These are phyloP conservation scores for Hestina assimilis DNA, from an alignment of 1,140 invertebrate genomes.

Conservation along the genomic window DNA sequence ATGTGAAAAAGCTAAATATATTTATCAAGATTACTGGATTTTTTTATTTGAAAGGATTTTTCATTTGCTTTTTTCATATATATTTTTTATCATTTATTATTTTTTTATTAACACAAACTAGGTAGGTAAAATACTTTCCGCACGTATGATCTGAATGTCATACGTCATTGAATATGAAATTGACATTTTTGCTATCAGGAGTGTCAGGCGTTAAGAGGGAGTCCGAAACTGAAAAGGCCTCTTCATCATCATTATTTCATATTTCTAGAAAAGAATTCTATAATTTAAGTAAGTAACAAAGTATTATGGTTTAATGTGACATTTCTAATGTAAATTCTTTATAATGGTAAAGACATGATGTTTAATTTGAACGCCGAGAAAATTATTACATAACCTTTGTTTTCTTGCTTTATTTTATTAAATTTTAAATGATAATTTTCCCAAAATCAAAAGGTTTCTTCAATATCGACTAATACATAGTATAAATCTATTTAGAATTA, in stretches of 20 bases:
- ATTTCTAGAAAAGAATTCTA: not conserved
- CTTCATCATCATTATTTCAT: not conserved
- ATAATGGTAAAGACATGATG: too few relatives aligned
- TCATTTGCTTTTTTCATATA: too few relatives aligned
- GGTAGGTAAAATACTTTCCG: not conserved
- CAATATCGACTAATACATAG: too few relatives aligned
- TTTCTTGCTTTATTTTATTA: constrained; percentile 19
- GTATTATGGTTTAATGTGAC: not conserved
- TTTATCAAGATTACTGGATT: too few relatives aligned
- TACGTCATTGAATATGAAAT: not conserved
- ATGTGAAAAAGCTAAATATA: too few relatives aligned
- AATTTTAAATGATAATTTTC: not conserved
- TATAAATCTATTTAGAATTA: too few relatives aligned
- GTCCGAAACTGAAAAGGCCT: constrained; percentile 1
- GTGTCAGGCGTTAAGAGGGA: not conserved
- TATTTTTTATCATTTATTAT: too few relatives aligned
- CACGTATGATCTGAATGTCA: not conserved
- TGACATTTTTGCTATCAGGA: not conserved
- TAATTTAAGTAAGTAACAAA: not conserved
- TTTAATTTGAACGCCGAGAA: not conserved
- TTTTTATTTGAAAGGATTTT: too few relatives aligned
- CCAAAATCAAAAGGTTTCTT: not conserved
- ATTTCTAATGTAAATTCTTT: too few relatives aligned
- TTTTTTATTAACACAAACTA: too few relatives aligned
- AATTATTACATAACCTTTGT: constrained; percentile 51